phyloP scores from a whole-genome alignment of 2,797 vertebrate genomes.

The Danio kyathit region DNA sequence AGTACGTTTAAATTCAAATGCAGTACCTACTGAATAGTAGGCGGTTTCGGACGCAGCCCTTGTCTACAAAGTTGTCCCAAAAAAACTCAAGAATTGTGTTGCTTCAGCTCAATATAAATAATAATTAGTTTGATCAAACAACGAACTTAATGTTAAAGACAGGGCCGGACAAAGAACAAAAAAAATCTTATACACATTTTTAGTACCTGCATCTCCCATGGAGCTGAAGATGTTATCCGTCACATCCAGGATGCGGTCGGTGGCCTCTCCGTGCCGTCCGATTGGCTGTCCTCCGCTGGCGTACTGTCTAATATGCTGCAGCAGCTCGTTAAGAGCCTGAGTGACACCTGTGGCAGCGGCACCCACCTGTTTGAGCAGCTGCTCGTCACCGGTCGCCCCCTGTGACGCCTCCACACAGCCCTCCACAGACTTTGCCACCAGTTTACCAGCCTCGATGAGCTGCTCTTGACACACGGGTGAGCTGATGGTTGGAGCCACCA shows the following conservation, averaged over 20 bases:
- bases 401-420: slow-evolving; percentile 94
- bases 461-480: slow-evolving; percentile 98
- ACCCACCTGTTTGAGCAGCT: slow-evolving; percentile 92
- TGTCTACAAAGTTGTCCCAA: no score
- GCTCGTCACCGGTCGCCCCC: slow-evolving; percentile 89
- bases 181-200: not conserved
- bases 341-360: slow-evolving; percentile 92
- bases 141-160: no score
- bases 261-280: slow-evolving; percentile 94
- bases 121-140: no score
- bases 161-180: not conserved
- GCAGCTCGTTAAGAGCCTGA: slow-evolving; percentile 93
- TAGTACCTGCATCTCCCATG: slow-evolving; percentile 95
- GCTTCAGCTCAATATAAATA: no score
- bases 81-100: no score
- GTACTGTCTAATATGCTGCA: slow-evolving; percentile 95
- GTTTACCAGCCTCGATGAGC: slow-evolving; percentile 92
- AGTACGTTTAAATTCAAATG: no score
- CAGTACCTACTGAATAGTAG: no score
- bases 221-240: slow-evolving; percentile 99
- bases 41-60: no score
- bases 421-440: slow-evolving; percentile 96
- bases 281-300: slow-evolving; percentile 90
- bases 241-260: slow-evolving; percentile 95
- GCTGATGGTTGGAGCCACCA: slow-evolving; percentile 97